Percentiles rank a stretch among this genome's conserved stretches.
Evolutionary conservation across 2,797 vertebrate species (phyloP).

Genomic region (Neosalanx taihuensis): DNA sequence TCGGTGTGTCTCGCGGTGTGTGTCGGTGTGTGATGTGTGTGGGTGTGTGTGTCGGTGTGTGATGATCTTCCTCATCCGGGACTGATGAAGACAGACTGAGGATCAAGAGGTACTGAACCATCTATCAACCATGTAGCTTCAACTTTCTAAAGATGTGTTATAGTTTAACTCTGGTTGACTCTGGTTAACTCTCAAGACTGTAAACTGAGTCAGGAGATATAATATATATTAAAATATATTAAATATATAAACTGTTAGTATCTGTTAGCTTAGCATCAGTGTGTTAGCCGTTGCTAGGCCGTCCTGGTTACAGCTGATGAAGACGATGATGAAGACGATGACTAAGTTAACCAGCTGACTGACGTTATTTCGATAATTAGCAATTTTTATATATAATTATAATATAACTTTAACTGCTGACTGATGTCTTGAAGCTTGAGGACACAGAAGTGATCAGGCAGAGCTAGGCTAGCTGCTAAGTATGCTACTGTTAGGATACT

Average conservation of each 20-base stretch:
- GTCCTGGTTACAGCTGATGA: constrained; percentile 24
- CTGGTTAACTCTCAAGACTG: no score
- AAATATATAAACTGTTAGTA: background rate
- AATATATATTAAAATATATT: no score
- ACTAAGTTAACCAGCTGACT: background rate
- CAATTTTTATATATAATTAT: background rate
- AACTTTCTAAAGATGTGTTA: background rate
- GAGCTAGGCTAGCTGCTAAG: background rate
- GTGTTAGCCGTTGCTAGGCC: constrained; percentile 57
- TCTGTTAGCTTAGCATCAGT: background rate
- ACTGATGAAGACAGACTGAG: no score
- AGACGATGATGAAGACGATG: background rate
- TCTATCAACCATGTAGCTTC: background rate
- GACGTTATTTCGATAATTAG: background rate
- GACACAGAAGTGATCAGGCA: no score
- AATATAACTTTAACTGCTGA: background rate
- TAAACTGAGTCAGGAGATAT: background rate
- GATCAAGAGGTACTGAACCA: constrained; percentile 27
- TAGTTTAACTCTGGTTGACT: background rate
- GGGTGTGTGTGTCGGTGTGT: no score
- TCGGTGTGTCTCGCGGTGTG: no score
- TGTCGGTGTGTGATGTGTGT: no score
- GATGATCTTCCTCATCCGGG: constrained; percentile 24
- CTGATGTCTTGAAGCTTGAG: no score
- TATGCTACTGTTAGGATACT: no score